A percentile compares a stretch with the other conserved stretches of the same genome.
phyloP scores from a whole-genome alignment of 2,888 invertebrate genomes.

The Beris morrisii region DNA sequence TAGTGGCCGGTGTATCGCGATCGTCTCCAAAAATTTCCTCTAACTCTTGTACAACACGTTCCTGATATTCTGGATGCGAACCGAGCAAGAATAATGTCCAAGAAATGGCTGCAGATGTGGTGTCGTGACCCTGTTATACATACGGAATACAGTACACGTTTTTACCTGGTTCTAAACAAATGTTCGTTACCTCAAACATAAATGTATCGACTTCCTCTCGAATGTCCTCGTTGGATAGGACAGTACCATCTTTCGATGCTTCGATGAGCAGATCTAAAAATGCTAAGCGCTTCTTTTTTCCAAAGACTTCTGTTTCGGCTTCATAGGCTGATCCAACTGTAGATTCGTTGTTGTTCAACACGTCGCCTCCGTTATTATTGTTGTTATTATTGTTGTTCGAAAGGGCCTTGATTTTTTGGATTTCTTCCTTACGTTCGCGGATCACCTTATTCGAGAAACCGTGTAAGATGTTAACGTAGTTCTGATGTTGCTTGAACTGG shows the following conservation, averaged over 20 bases:
- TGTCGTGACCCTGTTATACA: conserved; percentile 50
- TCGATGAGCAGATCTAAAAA: conserved; percentile 63
- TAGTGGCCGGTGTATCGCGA: conserved; percentile 57
- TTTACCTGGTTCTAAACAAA: conserved; percentile 38
- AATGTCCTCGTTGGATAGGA: conserved; percentile 57
- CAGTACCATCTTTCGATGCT: conserved; percentile 59
- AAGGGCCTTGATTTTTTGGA: conserved; percentile 46
- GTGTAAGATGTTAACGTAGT: conserved; percentile 56
- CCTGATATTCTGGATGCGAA: conserved; percentile 54
- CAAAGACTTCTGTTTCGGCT: conserved; percentile 42
- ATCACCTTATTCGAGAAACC: conserved; percentile 59
- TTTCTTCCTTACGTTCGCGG: conserved; percentile 56
- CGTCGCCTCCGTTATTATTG: conserved; percentile 39
- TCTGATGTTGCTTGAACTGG: conserved; percentile 60
- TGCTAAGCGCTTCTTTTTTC: conserved; percentile 60
- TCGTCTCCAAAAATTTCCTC: conserved; percentile 57
- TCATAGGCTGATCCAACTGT: conserved; percentile 45
- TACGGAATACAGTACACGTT: background rate
- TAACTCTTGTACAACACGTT: conserved; percentile 58
- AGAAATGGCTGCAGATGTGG: conserved; percentile 56
- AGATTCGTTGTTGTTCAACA: conserved; percentile 45
- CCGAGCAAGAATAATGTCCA: conserved; percentile 55
- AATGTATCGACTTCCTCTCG: conserved; percentile 68
- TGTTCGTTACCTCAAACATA: conserved; percentile 60
- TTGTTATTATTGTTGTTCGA: conserved; percentile 45